A percentile compares a stretch with the other conserved stretches of the same genome.
Conservation (phyloP, 2,797 vertebrate species). For the Holocentrus rufus region DNA sequence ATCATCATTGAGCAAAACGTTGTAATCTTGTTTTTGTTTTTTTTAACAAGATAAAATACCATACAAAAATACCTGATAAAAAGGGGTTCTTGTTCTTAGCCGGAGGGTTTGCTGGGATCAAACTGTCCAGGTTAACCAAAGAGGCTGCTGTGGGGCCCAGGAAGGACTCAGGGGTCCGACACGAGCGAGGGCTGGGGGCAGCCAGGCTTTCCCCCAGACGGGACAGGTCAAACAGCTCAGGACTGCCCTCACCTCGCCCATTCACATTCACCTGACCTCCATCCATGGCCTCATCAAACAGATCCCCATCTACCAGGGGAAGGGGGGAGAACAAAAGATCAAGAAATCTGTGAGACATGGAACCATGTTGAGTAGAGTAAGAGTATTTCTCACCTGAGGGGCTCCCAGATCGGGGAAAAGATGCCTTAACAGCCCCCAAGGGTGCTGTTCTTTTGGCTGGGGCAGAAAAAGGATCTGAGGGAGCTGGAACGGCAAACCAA, state of each 20-base stretch:
- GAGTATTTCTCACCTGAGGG: slow-evolving; percentile 73
- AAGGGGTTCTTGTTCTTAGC: slow-evolving; percentile 91
- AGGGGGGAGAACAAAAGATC: neutral
- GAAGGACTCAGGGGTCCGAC: slow-evolving; percentile 90
- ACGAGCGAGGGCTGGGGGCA: slow-evolving; percentile 74
- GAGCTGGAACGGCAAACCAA: slow-evolving; percentile 46
- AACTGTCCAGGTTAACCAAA: slow-evolving; percentile 90
- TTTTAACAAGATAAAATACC: neutral
- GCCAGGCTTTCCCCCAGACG: slow-evolving; percentile 83
- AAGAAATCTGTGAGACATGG: neutral
- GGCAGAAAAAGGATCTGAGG: slow-evolving; percentile 74
- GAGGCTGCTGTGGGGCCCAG: slow-evolving; percentile 89
- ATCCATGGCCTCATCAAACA: slow-evolving; percentile 88
- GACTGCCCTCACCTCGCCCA: slow-evolving; percentile 78
- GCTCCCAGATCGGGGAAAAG: slow-evolving; percentile 69
- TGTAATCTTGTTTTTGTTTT: no score
- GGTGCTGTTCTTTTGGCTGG: slow-evolving; percentile 45
- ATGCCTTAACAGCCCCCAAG: slow-evolving; percentile 38
- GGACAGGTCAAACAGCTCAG: slow-evolving; percentile 85
- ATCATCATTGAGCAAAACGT: no score
- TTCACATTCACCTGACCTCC: slow-evolving; percentile 84
- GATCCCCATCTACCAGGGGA: slow-evolving; percentile 84
- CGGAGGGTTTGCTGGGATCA: slow-evolving; percentile 82
- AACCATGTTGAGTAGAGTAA: neutral
- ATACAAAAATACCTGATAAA: slow-evolving; percentile 74